phyloP scores from a whole-genome alignment of 2,113 vertebrate species.

The Anguilla rostrata region DNA sequence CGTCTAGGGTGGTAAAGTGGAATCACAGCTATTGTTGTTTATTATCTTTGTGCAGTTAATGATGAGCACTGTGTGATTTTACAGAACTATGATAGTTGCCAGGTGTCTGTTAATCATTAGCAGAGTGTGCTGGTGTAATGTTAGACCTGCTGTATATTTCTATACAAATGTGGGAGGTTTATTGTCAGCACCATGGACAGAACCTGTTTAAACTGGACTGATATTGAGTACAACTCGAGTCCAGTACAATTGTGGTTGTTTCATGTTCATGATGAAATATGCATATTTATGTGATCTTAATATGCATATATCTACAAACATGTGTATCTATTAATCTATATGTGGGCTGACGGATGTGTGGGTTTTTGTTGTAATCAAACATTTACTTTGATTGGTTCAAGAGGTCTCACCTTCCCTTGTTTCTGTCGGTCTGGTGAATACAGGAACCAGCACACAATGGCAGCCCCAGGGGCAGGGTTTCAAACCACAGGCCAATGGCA shows the following conservation, averaged over 20 bases:
- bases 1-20: background rate
- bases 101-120: background rate
- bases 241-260: background rate
- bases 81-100: background rate
- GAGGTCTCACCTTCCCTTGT: too few relatives aligned
- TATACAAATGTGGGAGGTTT: background rate
- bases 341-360: too few relatives aligned
- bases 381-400: too few relatives aligned
- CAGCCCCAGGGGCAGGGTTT: too few relatives aligned
- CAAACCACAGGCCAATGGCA: too few relatives aligned
- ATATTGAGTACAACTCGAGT: background rate
- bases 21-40: background rate
- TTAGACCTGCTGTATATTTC: background rate
- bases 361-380: too few relatives aligned
- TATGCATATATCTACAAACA: background rate
- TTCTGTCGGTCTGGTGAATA: too few relatives aligned
- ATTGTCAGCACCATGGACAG: slow-evolving; percentile 30
- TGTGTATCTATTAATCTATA: too few relatives aligned
- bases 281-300: background rate
- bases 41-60: background rate
- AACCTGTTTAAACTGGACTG: background rate
- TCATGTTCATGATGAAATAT: background rate
- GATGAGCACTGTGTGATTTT: background rate
- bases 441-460: too few relatives aligned
- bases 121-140: background rate